Base-by-base conservation (phyloP, 1,140 invertebrate genomes). In the Drosophila santomea region DNA sequence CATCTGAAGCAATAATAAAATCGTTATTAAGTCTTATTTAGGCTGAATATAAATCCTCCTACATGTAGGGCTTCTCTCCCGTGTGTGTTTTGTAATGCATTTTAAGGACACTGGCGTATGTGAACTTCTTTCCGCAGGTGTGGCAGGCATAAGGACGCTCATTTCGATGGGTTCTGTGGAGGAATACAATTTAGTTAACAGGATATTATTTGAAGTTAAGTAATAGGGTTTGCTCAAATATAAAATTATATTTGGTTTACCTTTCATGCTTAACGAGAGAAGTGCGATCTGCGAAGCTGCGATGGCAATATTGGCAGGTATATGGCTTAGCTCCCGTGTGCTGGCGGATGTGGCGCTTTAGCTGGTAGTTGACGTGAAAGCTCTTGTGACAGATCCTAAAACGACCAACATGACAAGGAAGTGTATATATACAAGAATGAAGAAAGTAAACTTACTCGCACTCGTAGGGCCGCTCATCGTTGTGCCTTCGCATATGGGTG, bases 91-190 rank as follows among this genome's bases (percentile, higher is more conserved):
- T 80, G 14, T 93, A 92, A 68, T 96, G 95, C 20, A 94, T 92
- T 17, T 94, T 93, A 4, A 95, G 90, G 60, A 95, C 94, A 73
- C 94, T 94, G 45, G 94, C 94, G n/a, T 94, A 94, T 32, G 95
- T 95, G 83, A 96, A 97, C 0, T 95, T 94, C 86, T 96, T 96
- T 1, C 94, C 94, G 81, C 96, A 96, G 0, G 94, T 94, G 0
- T 93, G 93, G 64, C 96, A 96, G 36, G 94, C 93, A 74, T 95
- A 96, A 0, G 96, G 96, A 10, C 95, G 92, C 76, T 96, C 96
- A 2, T 97, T 97, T 2, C 95, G 96, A 92, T 98, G 97, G 11
- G 82, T 91, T 41, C 91, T 92, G 48, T 14, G 1, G 6, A 5
- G 10, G 32, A 32, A 3, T 32, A 8, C 7, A 32, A 32, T 8